phyloP scores from a whole-genome alignment of 2,797 vertebrate species.

The Uromys caudimaculatus region DNA sequence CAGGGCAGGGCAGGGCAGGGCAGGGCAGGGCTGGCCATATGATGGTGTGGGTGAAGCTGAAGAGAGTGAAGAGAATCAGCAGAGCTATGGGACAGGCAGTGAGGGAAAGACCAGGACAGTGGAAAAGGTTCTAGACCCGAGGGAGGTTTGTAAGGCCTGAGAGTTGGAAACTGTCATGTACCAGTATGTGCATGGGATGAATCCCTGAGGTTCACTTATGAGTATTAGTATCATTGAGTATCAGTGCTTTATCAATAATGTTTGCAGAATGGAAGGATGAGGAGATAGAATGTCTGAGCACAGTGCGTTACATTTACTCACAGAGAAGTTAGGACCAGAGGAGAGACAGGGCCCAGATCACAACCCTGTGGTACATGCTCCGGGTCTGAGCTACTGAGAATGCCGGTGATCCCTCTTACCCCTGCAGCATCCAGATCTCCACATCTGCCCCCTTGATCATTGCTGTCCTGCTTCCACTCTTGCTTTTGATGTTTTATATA shows the following conservation, averaged over 20 bases:
- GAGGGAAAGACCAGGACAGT: neutral
- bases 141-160: neutral
- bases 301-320: neutral
- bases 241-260: neutral
- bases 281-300: neutral
- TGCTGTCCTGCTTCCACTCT: neutral
- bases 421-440: no score
- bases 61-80: neutral
- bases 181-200: neutral
- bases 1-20: neutral
- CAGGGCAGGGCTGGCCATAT: no score
- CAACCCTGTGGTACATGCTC: neutral
- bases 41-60: neutral
- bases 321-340: neutral
- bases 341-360: neutral
- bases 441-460: rapidly evolving
- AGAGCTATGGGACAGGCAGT: neutral
- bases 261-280: neutral
- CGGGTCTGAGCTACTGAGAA: neutral
- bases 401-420: neutral
- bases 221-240: neutral
- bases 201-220: neutral
- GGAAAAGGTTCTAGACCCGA: neutral
- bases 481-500: neutral
- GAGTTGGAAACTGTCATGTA: neutral